Base-by-base conservation (phyloP, 2,797 vertebrate species). In the Garrulus glandarius region DNA sequence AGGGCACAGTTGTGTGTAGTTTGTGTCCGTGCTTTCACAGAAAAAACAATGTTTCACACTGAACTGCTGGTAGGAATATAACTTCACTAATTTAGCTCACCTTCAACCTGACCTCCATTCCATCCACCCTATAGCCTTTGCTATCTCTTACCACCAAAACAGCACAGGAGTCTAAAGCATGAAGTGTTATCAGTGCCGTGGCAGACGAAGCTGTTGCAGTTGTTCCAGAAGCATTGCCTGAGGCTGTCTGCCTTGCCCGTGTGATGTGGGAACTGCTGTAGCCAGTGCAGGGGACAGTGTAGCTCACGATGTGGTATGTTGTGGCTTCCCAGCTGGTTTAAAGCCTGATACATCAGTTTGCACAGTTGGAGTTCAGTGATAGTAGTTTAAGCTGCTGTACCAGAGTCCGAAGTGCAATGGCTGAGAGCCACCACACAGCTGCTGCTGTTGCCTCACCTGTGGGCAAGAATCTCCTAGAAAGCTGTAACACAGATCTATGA, bases 201-300 rank as follows among this genome's bases (percentile, higher is more conserved):
- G 70, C 39, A 71, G 50, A 34, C 0, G 0, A 26, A 64, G 57
- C 64, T 68, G 44, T 14, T 41, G 68, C 0, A 1, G 27, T 24
- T 52, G 43, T 61, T 89, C 47, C 46, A 29, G 56, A 52, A 60
- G 56, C 2, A 0, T 13, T 46, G 43, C 50, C 59, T 53, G n/a
- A 39, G 41, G 19, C 46, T 24, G 4, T 21, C 26, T 49, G 50
- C 67, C n/a, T 64, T 56, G 85, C 39, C 39, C 15, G 8, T 10
- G 34, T 2, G 1, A 13, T 8, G 6, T 6, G 61, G 61, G 53
- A 81, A 32, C 20, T 60, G 41, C 70, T 24, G 46, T 32, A 57
- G 8, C 39, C 15, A 3, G 44, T 4, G 52, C n/a, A 2, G 30
- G 11, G 19, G 21, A 13, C 19, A 6, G 27, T 2, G 12, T 26